These are phyloP conservation scores for Catocala sponsa DNA, from an alignment of 2,888 invertebrate genomes.

Conservation along the genomic window DNA sequence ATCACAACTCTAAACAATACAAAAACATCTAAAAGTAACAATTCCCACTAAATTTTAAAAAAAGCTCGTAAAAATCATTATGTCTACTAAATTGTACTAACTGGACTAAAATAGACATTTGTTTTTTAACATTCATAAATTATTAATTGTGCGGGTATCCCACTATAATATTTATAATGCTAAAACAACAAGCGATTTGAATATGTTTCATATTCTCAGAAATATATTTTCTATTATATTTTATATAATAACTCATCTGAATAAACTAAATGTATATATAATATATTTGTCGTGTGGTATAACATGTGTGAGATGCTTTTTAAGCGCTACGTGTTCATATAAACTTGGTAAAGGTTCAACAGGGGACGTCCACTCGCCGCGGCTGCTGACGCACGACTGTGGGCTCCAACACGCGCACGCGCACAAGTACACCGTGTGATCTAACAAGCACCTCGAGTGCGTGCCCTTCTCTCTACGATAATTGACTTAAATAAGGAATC, in stretches of 20 bases:
- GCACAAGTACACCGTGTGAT: slow-evolving; percentile 40
- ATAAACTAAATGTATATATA: slow-evolving; percentile 11
- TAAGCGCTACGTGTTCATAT: slow-evolving; percentile 46
- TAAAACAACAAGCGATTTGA: background rate
- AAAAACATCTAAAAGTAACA: slow-evolving; percentile 12
- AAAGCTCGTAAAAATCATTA: slow-evolving; percentile 25
- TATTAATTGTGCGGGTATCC: slow-evolving; percentile 14
- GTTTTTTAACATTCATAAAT: slow-evolving; percentile 8
- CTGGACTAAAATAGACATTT: slow-evolving; percentile 24
- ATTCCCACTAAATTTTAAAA: slow-evolving; percentile 24
- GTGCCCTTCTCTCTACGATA: slow-evolving; percentile 73
- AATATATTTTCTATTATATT: too few species aligned
- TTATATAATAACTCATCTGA: slow-evolving; percentile 18
- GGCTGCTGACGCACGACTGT: slow-evolving; percentile 3
- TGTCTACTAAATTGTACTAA: slow-evolving; percentile 34
- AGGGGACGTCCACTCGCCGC: background rate
- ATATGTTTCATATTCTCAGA: too few species aligned
- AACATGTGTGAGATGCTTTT: slow-evolving; percentile 37
- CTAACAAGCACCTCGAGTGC: slow-evolving; percentile 64
- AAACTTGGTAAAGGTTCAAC: slow-evolving; percentile 8
- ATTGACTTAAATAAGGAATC: slow-evolving; percentile 88
- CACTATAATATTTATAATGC: too few species aligned
- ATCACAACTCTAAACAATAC: slow-evolving; percentile 24
- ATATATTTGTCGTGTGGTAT: slow-evolving; percentile 7
- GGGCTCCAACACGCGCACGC: slow-evolving; percentile 25